phyloP scores from a whole-genome alignment of 2,113 vertebrate species.

The Nothoprocta pentlandii region DNA sequence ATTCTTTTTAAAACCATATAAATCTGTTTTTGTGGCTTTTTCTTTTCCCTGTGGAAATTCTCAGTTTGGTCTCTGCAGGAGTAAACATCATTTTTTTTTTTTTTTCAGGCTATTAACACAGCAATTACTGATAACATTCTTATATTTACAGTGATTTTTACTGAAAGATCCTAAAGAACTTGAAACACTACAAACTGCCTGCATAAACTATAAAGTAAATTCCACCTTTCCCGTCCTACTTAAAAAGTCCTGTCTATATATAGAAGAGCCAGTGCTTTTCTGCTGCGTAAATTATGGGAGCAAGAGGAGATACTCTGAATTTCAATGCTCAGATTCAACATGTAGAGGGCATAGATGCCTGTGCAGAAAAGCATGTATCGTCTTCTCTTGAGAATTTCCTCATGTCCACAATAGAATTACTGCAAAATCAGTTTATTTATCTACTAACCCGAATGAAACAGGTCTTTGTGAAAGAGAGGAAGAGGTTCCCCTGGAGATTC shows the following conservation, averaged over 20 bases:
- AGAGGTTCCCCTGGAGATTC: not conserved
- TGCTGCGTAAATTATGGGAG: not conserved
- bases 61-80: not conserved
- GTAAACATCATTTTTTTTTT: not conserved
- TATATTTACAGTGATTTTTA: not conserved
- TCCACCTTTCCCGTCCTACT: not conserved
- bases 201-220: not conserved
- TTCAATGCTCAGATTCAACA: not conserved
- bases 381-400: not conserved
- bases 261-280: not conserved
- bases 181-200: not conserved
- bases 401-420: not conserved
- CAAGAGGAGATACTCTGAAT: not conserved
- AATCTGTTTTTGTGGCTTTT: too few relatives aligned
- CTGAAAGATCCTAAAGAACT: not conserved
- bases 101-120: not conserved
- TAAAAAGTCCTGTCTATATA: not conserved
- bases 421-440: not conserved
- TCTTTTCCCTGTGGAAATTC: not conserved
- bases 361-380: not conserved
- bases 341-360: not conserved
- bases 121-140: not conserved
- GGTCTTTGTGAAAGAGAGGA: not conserved
- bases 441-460: rapidly evolving
- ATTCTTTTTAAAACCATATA: not conserved